These are phyloP conservation scores for Gordius sp. DNA, from an alignment of 2,888 invertebrate species.

Conservation along the genomic window DNA sequence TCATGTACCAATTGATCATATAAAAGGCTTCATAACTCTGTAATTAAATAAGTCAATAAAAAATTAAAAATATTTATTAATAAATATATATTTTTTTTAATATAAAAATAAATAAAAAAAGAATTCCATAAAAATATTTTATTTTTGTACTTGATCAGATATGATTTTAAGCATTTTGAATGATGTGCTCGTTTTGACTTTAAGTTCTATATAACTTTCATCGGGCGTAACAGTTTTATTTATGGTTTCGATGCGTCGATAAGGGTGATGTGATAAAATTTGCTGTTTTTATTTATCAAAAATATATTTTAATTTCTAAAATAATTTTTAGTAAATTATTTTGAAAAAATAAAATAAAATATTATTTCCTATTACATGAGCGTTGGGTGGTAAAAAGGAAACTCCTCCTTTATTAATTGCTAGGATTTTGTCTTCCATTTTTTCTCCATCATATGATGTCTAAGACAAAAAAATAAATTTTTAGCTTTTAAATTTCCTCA, in stretches of 20 bases:
- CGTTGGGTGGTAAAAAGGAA: constrained; percentile 2
- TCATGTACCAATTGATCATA: background rate
- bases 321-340: background rate
- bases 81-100: background rate
- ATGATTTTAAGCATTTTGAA: background rate
- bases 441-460: background rate
- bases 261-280: constrained; percentile 1
- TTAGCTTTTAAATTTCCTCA: too few relatives aligned
- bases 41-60: background rate
- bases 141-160: background rate
- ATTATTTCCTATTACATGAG: background rate
- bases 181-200: constrained; percentile 10
- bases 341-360: constrained; percentile 1
- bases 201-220: constrained; percentile 5
- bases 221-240: constrained; percentile 7
- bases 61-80: background rate
- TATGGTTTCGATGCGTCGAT: background rate
- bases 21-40: constrained; percentile 13
- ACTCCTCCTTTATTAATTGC: background rate
- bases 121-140: background rate
- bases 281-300: background rate
- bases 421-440: background rate
- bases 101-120: background rate
- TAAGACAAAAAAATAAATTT: too few relatives aligned
- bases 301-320: background rate